A percentile compares a stretch with the other conserved stretches of the same genome.
Conservation (phyloP, 2,888 invertebrate species). For the Tachina grossa region DNA sequence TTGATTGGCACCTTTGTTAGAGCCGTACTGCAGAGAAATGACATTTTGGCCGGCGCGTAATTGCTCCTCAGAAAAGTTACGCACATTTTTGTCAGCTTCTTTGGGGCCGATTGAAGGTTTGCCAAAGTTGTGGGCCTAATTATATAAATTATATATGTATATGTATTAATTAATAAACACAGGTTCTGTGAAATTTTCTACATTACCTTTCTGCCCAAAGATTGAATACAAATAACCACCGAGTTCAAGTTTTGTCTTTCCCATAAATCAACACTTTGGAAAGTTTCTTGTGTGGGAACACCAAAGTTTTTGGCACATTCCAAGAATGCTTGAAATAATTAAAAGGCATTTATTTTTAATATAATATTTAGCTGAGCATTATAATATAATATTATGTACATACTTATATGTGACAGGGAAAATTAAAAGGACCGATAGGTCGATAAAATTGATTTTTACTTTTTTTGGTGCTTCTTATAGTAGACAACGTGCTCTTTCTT, state of each 20-base stretch:
- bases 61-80: constrained; percentile 97
- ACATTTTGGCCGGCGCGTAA: constrained; percentile 95
- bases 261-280: constrained; percentile 99
- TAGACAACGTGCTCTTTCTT: too few species aligned
- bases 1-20: constrained; percentile 98
- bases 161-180: not conserved
- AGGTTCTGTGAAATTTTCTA: constrained; percentile 26
- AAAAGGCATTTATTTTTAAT: constrained; percentile 8
- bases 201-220: constrained; percentile 95
- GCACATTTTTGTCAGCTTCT: constrained; percentile 97
- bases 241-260: constrained; percentile 98
- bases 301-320: constrained; percentile 93
- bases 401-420: too few species aligned
- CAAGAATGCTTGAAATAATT: constrained; percentile 86
- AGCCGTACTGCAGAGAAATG: constrained; percentile 97
- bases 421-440: too few species aligned
- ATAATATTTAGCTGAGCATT: not conserved
- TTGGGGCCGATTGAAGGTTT: constrained; percentile 97
- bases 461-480: too few species aligned
- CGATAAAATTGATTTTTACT: too few species aligned
- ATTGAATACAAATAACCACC: constrained; percentile 96
- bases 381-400: too few species aligned
- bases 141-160: not conserved
- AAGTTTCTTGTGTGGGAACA: constrained; percentile 96
- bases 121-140: constrained; percentile 90